Conservation (phyloP, 1,140 invertebrate species). For the Brachionus rotundiformis region DNA sequence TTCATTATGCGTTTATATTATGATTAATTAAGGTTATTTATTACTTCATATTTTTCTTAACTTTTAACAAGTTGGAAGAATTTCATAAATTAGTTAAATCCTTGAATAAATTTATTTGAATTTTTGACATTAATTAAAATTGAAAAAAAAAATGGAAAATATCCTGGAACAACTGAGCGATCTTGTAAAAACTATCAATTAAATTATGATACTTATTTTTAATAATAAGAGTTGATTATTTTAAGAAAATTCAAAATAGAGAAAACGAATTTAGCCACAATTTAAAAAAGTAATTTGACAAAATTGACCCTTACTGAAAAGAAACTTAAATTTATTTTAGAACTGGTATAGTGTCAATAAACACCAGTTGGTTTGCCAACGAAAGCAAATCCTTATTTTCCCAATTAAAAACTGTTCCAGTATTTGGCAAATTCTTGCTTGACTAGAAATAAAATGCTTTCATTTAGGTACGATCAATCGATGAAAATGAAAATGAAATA, state of each 20-base stretch:
- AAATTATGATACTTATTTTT: too few species aligned
- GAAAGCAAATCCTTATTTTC: neutral
- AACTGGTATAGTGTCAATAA: neutral
- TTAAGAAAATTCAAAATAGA: slow-evolving; percentile 9
- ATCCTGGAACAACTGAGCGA: slow-evolving; percentile 2
- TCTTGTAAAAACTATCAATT: neutral
- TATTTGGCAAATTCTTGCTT: too few species aligned
- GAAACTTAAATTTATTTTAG: neutral
- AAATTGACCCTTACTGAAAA: neutral
- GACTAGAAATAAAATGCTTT: neutral
- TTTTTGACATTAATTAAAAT: neutral
- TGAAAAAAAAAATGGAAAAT: slow-evolving; percentile 20
- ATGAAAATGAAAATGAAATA: neutral
- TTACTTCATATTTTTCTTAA: slow-evolving; percentile 10
- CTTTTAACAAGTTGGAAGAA: neutral
- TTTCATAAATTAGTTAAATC: neutral
- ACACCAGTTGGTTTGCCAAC: neutral
- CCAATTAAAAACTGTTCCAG: neutral
- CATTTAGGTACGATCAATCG: neutral
- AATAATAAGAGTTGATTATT: too few species aligned
- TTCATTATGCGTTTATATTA: neutral
- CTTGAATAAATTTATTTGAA: neutral
- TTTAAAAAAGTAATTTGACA: neutral
- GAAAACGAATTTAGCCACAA: neutral
- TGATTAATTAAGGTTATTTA: neutral